phyloP scores from a whole-genome alignment of 2,797 vertebrate species.

The Morelia viridis region DNA sequence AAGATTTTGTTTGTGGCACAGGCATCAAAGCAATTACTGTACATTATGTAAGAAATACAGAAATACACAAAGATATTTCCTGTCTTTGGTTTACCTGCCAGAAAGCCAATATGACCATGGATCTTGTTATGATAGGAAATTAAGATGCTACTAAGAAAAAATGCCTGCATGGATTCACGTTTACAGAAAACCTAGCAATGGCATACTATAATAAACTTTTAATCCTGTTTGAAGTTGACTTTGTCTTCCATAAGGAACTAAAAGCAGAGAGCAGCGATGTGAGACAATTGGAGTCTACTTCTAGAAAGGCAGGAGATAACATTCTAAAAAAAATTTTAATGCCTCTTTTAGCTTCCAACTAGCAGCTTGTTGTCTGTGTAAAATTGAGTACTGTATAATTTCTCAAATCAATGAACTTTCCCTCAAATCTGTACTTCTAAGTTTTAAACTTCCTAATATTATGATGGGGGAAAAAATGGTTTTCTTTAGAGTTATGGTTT shows the following conservation, averaged over 20 bases:
- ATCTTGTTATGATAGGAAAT: not conserved
- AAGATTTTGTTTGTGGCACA: conserved; percentile 34
- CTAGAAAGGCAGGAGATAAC: conserved; percentile 10
- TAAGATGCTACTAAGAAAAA: conserved; percentile 9
- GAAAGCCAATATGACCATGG: conserved; percentile 17
- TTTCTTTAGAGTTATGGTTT: not conserved
- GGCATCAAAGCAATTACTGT: not conserved
- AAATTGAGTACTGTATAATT: not conserved
- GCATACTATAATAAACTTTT: conserved; percentile 2
- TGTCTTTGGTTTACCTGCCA: conserved; percentile 24
- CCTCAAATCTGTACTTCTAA: not conserved
- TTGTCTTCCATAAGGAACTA: conserved; percentile 21
- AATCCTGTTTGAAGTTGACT: conserved; percentile 21
- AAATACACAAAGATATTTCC: not conserved
- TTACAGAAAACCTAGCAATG: not conserved
- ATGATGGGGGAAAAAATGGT: not conserved
- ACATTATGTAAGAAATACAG: not conserved
- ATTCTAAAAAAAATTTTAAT: not conserved
- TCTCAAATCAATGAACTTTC: not conserved
- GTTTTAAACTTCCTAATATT: not conserved
- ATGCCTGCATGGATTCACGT: conserved; percentile 1
- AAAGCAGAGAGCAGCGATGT: conserved; percentile 10
- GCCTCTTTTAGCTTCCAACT: not conserved
- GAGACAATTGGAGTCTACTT: not conserved
- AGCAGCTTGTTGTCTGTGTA: not conserved